These are phyloP conservation scores for Nannoperca australis DNA, from an alignment of 2,797 vertebrate species.

Conservation along the genomic window DNA sequence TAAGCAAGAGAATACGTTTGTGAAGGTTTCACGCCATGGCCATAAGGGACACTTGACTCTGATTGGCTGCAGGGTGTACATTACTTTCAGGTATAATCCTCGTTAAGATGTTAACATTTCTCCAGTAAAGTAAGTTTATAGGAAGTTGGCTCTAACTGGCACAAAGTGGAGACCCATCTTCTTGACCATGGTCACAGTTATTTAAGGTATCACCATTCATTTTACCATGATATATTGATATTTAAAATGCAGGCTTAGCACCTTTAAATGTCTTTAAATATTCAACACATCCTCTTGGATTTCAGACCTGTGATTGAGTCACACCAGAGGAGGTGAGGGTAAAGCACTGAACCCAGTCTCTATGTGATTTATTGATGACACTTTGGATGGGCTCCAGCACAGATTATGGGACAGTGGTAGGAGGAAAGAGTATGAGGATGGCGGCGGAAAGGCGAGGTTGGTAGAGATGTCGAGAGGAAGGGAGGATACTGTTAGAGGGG, in stretches of 20 bases:
- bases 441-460: conserved; percentile 17
- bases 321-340: conserved; percentile 33
- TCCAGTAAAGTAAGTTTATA: neutral
- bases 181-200: neutral
- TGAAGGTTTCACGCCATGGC: no score
- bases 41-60: no score
- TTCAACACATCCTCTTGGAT: conserved; percentile 42
- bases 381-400: conserved; percentile 63
- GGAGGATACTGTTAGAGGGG: neutral
- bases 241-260: conserved; percentile 48
- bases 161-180: neutral
- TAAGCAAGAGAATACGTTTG: no score
- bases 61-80: no score
- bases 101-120: no score
- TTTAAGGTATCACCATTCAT: neutral
- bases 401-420: conserved; percentile 24
- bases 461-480: conserved; percentile 10
- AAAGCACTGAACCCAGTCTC: conserved; percentile 40
- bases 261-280: conserved; percentile 57
- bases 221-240: neutral
- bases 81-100: no score
- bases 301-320: conserved; percentile 48
- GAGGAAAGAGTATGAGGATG: conserved; percentile 6
- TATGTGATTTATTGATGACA: conserved; percentile 74
- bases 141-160: neutral